Conservation (phyloP, 2,888 invertebrate genomes). For the Rhaphigaster nebulosa region DNA sequence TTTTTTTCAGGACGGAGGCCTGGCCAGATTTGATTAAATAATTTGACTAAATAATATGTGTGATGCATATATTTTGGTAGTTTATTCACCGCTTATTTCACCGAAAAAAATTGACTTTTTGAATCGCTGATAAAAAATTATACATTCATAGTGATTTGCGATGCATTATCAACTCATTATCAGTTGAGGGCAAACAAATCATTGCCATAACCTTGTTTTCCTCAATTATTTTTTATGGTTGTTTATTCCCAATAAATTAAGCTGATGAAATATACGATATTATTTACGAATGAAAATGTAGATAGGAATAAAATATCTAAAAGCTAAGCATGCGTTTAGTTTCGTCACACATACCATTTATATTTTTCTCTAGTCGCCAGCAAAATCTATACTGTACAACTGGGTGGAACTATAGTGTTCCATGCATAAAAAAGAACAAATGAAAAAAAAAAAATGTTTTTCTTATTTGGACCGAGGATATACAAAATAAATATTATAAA, state of each 20-base stretch:
- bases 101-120: background rate
- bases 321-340: background rate
- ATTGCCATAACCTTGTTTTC: slow-evolving; percentile 32
- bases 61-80: background rate
- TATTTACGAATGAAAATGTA: background rate
- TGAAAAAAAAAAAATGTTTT: too few species aligned
- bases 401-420: too few species aligned
- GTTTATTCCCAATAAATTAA: background rate
- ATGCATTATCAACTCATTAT: slow-evolving; percentile 15
- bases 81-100: background rate
- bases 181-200: background rate
- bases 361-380: too few species aligned
- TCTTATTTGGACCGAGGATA: too few species aligned
- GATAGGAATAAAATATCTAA: background rate
- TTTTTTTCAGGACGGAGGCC: too few species aligned
- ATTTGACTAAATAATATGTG: too few species aligned
- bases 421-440: too few species aligned
- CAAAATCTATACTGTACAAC: too few species aligned
- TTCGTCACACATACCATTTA: too few species aligned
- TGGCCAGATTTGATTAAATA: too few species aligned
- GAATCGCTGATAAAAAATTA: background rate
- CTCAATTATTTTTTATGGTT: slow-evolving; percentile 1
- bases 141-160: background rate
- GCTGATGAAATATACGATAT: background rate
- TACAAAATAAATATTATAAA: too few species aligned